Evolutionary conservation across 1,140 invertebrate species (phyloP).

Genomic region (Drosophila sechellia): DNA sequence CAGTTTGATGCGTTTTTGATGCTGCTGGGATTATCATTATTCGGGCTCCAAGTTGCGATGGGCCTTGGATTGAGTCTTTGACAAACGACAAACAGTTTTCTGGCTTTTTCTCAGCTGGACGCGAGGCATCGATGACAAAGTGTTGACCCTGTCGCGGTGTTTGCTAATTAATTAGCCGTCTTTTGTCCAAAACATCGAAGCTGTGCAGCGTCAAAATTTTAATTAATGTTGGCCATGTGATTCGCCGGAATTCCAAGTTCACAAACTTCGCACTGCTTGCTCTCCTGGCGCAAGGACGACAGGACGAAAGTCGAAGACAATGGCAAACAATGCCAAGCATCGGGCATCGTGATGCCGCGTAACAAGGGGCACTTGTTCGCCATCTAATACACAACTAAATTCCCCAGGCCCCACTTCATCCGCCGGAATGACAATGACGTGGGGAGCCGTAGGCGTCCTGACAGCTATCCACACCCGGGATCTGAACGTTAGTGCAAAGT

Average conservation of each 20-base stretch:
- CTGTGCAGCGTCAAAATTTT: slow-evolving; percentile 60
- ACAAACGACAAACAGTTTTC: slow-evolving; percentile 62
- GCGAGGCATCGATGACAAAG: slow-evolving; percentile 31
- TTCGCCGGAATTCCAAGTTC: slow-evolving; percentile 19
- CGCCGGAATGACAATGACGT: slow-evolving; percentile 29
- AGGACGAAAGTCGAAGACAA: slow-evolving; percentile 1
- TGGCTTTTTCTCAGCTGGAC: not conserved
- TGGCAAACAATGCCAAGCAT: slow-evolving; percentile 39
- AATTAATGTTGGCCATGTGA: slow-evolving; percentile 67
- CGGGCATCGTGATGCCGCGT: slow-evolving; percentile 15
- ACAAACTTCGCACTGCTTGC: slow-evolving; percentile 21
- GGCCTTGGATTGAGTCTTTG: slow-evolving; percentile 47
- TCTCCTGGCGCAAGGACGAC: not conserved
- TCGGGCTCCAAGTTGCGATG: slow-evolving; percentile 39
- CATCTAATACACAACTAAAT: slow-evolving; percentile 35
- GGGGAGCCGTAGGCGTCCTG: slow-evolving; percentile 19
- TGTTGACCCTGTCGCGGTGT: slow-evolving; percentile 65
- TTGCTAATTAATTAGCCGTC: slow-evolving; percentile 70
- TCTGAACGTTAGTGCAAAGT: slow-evolving; percentile 14
- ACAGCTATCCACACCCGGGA: slow-evolving; percentile 26
- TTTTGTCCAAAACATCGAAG: slow-evolving; percentile 52
- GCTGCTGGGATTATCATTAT: slow-evolving; percentile 53
- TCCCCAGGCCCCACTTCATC: slow-evolving; percentile 57
- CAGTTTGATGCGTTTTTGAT: slow-evolving; percentile 78
- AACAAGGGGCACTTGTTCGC: slow-evolving; percentile 41